A percentile compares a stretch with the other conserved stretches of the same genome.
phyloP scores from a whole-genome alignment of 2,797 vertebrate species.

The Clamator glandarius region DNA sequence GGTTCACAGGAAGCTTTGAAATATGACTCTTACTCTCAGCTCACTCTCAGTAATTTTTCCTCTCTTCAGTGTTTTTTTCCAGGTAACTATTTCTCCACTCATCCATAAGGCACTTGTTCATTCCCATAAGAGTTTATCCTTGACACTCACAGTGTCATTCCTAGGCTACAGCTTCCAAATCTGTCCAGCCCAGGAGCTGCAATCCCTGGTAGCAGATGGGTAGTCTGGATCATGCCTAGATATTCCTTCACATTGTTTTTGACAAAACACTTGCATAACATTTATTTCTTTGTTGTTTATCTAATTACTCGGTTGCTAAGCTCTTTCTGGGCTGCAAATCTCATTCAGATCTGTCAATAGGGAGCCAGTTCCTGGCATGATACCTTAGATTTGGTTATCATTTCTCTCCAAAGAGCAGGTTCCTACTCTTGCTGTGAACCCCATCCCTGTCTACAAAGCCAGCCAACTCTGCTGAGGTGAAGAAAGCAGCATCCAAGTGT shows the following conservation, averaged over 20 bases:
- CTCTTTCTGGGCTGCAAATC: not conserved
- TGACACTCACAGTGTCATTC: not conserved
- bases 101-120: accelerated
- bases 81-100: not conserved
- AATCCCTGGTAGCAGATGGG: not conserved
- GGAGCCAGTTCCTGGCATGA: not conserved
- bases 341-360: not conserved
- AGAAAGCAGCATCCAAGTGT: not conserved
- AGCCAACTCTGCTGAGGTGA: not conserved
- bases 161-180: not conserved
- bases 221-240: not conserved
- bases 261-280: not conserved
- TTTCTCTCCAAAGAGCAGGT: not conserved
- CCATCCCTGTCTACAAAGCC: not conserved
- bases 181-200: not conserved
- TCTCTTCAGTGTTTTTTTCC: not conserved
- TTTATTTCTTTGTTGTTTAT: not conserved
- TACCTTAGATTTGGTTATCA: accelerated
- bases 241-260: not conserved
- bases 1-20: not conserved
- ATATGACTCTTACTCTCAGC: not conserved
- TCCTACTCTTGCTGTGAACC: not conserved
- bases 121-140: not conserved
- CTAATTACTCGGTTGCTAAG: not conserved
- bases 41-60: not conserved